Conservation (phyloP, 2,888 invertebrate species). For the Syrphus vitripennis region DNA sequence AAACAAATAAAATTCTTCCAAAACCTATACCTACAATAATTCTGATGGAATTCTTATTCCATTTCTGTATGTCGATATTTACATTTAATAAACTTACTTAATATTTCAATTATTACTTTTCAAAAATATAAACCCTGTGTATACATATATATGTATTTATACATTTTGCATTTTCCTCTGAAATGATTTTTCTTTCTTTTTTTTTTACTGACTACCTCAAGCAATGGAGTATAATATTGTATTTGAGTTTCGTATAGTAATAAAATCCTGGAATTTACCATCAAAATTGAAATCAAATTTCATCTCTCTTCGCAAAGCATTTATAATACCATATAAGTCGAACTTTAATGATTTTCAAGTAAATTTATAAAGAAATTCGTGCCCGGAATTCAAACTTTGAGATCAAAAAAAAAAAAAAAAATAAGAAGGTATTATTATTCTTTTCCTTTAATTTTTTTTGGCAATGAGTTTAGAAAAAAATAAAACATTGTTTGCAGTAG, state of each 20-base stretch:
- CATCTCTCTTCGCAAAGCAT: not conserved
- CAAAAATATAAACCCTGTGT: not conserved
- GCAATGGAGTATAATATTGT: not conserved
- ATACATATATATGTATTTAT: too few species aligned
- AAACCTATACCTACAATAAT: too few species aligned
- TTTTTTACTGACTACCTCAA: not conserved
- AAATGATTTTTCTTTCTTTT: too few species aligned
- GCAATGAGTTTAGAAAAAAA: not conserved
- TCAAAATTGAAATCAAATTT: conserved; percentile 15
- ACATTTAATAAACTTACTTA: not conserved
- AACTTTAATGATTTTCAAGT: conserved; percentile 66
- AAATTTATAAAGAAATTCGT: conserved; percentile 59
- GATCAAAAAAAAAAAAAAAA: conserved; percentile 17
- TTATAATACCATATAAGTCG: conserved; percentile 42
- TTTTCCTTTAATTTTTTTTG: not conserved
- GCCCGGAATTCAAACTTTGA: conserved; percentile 49
- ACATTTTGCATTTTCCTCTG: not conserved
- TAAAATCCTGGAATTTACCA: not conserved
- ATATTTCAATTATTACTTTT: not conserved
- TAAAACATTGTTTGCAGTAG: conserved; percentile 6
- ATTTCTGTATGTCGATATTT: not conserved
- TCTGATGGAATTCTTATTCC: not conserved
- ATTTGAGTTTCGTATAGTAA: not conserved
- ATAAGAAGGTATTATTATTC: not conserved
- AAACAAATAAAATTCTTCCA: not conserved